Conservation (phyloP, 2,113 vertebrate genomes). For the Microcebus lehilahytsara region DNA sequence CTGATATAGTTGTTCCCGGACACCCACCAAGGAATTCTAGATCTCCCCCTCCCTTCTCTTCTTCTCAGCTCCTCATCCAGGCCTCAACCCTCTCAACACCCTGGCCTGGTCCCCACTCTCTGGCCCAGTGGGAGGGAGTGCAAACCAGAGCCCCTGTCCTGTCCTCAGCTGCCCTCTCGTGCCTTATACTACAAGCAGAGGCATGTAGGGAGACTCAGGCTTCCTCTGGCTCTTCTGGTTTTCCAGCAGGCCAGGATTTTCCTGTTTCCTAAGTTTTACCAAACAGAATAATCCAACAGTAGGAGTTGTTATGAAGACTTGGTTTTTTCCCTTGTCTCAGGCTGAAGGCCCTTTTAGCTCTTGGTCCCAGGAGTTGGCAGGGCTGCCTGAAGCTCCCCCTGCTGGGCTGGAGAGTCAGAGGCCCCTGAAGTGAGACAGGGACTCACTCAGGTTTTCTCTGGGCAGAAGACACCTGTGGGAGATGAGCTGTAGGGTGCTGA, state of each 20-base stretch:
- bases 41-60: rapidly evolving
- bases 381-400: no score
- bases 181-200: neutral
- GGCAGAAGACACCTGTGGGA: no score
- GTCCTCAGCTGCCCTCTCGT: neutral
- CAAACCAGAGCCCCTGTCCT: neutral
- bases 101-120: rapidly evolving
- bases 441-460: no score
- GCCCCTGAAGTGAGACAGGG: neutral
- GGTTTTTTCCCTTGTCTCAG: neutral
- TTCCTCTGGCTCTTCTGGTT: neutral
- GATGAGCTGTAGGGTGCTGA: no score
- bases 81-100: neutral
- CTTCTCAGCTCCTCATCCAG: neutral
- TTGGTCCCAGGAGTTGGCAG: neutral
- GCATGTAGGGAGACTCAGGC: neutral
- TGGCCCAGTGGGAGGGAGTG: neutral
- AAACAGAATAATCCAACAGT: no score
- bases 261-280: neutral
- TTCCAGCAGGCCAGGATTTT: neutral
- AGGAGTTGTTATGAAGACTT: neutral
- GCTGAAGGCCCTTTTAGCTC: neutral
- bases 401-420: neutral
- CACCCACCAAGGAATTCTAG: neutral
- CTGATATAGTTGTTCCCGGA: no score